phyloP scores from a whole-genome alignment of 2,797 vertebrate species.

The Anableps anableps region DNA sequence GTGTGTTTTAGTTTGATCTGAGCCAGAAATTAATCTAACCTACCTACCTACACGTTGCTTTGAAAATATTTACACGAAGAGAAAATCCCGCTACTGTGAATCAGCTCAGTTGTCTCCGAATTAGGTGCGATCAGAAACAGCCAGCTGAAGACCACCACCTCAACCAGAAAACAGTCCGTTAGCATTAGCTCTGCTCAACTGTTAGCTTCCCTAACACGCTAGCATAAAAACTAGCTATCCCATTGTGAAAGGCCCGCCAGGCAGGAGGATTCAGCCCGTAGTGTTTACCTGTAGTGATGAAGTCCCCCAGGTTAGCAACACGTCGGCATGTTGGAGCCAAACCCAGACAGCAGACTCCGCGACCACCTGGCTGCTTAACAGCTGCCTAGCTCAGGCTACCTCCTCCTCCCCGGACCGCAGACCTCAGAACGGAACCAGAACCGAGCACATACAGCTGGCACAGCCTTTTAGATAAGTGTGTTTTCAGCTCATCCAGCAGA shows the following conservation, averaged over 20 bases:
- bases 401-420: not conserved
- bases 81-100: not conserved
- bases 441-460: not conserved
- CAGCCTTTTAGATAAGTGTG: not conserved
- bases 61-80: not conserved
- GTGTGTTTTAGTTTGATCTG: not conserved
- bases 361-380: not conserved
- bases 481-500: not conserved
- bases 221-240: not conserved
- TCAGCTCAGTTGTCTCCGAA: not conserved
- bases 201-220: conserved; percentile 1
- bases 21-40: not conserved
- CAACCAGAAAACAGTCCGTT: not conserved
- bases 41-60: not conserved
- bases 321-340: not conserved
- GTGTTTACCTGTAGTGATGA: conserved; percentile 35
- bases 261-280: rapidly evolving
- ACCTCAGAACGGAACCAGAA: not conserved
- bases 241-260: no score
- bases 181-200: not conserved
- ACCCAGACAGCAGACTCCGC: not conserved
- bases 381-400: not conserved
- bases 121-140: not conserved
- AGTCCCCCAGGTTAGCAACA: conserved; percentile 41
- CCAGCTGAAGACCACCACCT: not conserved